Evolutionary conservation across 1,140 invertebrate genomes (phyloP).

Genomic region (Archivesica marissinica): DNA sequence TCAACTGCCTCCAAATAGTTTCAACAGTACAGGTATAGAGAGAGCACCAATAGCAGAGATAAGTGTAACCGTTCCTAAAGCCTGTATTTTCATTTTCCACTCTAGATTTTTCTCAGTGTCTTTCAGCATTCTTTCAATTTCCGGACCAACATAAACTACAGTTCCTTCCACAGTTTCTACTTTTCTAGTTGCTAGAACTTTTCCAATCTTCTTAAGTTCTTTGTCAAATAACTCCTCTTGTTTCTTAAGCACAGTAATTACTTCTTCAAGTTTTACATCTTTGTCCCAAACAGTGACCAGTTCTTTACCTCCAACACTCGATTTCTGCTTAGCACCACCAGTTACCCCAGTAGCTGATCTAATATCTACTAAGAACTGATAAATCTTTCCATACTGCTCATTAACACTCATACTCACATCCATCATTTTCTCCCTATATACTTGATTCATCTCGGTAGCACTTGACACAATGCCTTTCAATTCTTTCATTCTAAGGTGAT

Average conservation of each 20-base stretch:
- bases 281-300: slow-evolving; percentile 27
- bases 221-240: slow-evolving; percentile 68
- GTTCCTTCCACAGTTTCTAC: slow-evolving; percentile 25
- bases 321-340: neutral
- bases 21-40: slow-evolving; percentile 76
- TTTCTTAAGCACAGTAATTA: slow-evolving; percentile 68
- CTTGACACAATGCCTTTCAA: slow-evolving; percentile 86
- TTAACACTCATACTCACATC: slow-evolving; percentile 70
- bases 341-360: slow-evolving; percentile 12
- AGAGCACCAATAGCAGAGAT: slow-evolving; percentile 77
- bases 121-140: slow-evolving; percentile 75
- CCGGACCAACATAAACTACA: slow-evolving; percentile 81
- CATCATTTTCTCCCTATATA: slow-evolving; percentile 66
- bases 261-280: slow-evolving; percentile 70
- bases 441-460: slow-evolving; percentile 70
- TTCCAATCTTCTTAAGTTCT: slow-evolving; percentile 69
- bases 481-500: slow-evolving; percentile 88
- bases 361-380: slow-evolving; percentile 71
- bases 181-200: slow-evolving; percentile 59
- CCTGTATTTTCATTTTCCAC: slow-evolving; percentile 79
- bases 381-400: slow-evolving; percentile 75
- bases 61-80: slow-evolving; percentile 76
- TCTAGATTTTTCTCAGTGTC: slow-evolving; percentile 79
- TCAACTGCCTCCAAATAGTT: slow-evolving; percentile 72
- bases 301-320: slow-evolving; percentile 6